Percentiles rank a stretch among this genome's conserved stretches.
Evolutionary conservation across 2,797 vertebrate species (phyloP).

Genomic region (Takifugu ocellatus): DNA sequence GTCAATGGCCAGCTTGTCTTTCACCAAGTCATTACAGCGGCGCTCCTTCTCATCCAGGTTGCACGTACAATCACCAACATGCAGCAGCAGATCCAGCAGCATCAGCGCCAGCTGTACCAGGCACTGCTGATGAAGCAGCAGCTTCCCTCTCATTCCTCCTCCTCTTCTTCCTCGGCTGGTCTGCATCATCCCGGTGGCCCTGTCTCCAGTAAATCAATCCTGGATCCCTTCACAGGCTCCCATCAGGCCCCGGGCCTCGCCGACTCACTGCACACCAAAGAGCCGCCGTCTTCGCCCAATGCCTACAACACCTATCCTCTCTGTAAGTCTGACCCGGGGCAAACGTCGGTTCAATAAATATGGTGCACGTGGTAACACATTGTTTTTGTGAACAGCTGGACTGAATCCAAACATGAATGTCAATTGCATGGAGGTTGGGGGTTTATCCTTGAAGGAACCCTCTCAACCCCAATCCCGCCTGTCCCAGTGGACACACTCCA

Average conservation of each 20-base stretch:
- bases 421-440: constrained; percentile 93
- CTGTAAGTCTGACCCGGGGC: constrained; percentile 73
- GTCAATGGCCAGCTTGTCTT: too few species aligned
- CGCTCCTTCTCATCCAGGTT: constrained; percentile 76
- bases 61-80: constrained; percentile 99
- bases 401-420: constrained; percentile 96
- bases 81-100: constrained; percentile 99
- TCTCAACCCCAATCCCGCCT: constrained; percentile 96
- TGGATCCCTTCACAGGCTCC: constrained; percentile 90
- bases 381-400: constrained; percentile 79
- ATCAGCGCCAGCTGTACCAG: constrained; percentile 99
- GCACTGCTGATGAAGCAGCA: constrained; percentile 97
- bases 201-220: constrained; percentile 88
- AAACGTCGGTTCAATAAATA: neutral
- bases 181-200: constrained; percentile 81
- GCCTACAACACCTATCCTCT: constrained; percentile 92
- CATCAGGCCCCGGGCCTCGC: constrained; percentile 86
- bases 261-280: constrained; percentile 98
- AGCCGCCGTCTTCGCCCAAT: constrained; percentile 91
- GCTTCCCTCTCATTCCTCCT: constrained; percentile 70
- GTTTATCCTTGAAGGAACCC: constrained; percentile 91
- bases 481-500: constrained; percentile 98
- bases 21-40: neutral
- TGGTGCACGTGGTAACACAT: neutral
- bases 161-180: constrained; percentile 78